Evolutionary conservation across 2,113 vertebrate genomes (phyloP), one percentile per base, ranked within the genome.

Genomic region (Otocyon megalotis): DNA sequence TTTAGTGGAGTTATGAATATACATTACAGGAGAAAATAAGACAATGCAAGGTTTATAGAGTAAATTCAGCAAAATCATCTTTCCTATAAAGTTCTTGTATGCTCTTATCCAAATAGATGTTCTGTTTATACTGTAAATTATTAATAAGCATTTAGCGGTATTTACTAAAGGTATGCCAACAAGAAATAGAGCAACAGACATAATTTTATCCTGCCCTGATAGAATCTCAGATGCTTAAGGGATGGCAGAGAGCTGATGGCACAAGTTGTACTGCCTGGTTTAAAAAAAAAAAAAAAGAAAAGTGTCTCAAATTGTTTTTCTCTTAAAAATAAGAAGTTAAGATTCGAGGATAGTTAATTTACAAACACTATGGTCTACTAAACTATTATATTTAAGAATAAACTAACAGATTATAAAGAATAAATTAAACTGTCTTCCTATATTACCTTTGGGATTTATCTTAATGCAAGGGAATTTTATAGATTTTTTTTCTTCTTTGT

Each of bases 331-430:
- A 85, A 54, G 35, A 93, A 88, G 17, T 43, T 22, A 30, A 65
- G 28, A 58, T 17, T 71, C 15, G 53, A 50, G 48, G 11, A 50
- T 50, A 8, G 35, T 43, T 74, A 56, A 35, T 65, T 10, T 74
- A 69, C 22, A 83, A 80, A 71, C 12, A 90, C 14, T 48, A 84
- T n/a, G 19, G 14, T 48, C 48, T 62, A 81, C 43, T 77, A 77
- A 88, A 77, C 20, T 80, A 90, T 74, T n/a, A 58, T 30, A 50
- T 63, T 32, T 97, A 91, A 88, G 20, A 90, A 88, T 89, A 83
- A 72, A 80, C 15, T 90, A 93, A 93, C 17, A 93, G n/a, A 81
- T 62, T 43, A 48, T 1, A 92, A 95, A 24, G 72, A 85, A 84
- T 30, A 58, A 30, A 72, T 37, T n/a, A 76, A 62, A 65, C 4